A percentile compares a stretch with the other conserved stretches of the same genome.
phyloP scores from a whole-genome alignment of 2,113 vertebrate species.

The Anguilla japonica region DNA sequence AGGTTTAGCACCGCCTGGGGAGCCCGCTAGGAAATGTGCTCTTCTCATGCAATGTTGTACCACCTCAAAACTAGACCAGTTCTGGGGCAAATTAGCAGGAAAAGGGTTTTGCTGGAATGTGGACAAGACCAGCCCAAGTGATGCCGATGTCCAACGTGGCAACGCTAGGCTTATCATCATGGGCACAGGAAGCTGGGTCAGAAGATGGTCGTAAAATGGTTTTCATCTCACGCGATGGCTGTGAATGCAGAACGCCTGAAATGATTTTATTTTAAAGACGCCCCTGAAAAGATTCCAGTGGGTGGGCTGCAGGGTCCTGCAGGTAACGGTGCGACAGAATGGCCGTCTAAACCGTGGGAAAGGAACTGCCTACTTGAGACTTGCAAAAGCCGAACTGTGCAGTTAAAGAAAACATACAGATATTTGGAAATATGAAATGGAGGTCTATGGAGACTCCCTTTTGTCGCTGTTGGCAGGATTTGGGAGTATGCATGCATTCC shows the following conservation, averaged over 20 bases:
- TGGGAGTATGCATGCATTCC: conserved; percentile 52
- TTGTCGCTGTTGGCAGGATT: conserved; percentile 67
- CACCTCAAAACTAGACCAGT: conserved; percentile 39
- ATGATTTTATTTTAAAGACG: conserved; percentile 45
- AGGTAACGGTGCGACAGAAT: conserved; percentile 19
- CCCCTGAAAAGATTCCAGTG: conserved; percentile 10
- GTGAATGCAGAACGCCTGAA: conserved; percentile 8
- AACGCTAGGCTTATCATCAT: conserved; percentile 21
- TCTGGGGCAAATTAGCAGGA: conserved; percentile 42
- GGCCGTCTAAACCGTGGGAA: background rate
- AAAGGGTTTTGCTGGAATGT: conserved; percentile 42
- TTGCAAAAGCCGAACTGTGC: conserved; percentile 40
- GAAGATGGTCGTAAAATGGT: conserved; percentile 37
- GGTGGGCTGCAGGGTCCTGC: background rate
- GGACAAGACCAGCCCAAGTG: conserved; percentile 45
- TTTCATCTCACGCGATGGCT: conserved; percentile 39
- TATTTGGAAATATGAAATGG: conserved; percentile 58
- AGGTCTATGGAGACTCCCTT: conserved; percentile 56
- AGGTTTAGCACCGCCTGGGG: conserved; percentile 64
- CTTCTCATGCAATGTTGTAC: conserved; percentile 72
- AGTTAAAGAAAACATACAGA: conserved; percentile 48
- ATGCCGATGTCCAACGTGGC: conserved; percentile 55
- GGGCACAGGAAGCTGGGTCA: conserved; percentile 16
- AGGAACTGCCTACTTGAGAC: conserved; percentile 60
- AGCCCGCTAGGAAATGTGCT: conserved; percentile 67